phyloP scores from a whole-genome alignment of 2,113 vertebrate genomes.

The Oncorhynchus clarkii region DNA sequence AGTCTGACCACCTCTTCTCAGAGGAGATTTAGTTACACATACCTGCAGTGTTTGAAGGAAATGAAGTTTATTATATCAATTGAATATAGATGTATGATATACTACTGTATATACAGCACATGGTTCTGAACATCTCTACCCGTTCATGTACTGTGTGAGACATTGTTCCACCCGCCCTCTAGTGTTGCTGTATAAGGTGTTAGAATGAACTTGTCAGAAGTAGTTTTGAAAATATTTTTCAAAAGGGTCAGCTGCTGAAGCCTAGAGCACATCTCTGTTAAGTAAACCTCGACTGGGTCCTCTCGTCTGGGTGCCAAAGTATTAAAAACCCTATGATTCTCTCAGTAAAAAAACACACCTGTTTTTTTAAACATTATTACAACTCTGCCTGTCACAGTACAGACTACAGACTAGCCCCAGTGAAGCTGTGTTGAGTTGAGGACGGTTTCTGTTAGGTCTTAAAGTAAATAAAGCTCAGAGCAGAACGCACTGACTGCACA shows the following conservation, averaged over 20 bases:
- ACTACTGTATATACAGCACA: too few species aligned
- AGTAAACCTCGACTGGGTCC: not conserved
- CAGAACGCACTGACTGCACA: not conserved
- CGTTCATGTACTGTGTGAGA: not conserved
- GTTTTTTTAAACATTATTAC: not conserved
- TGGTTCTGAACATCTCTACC: too few species aligned
- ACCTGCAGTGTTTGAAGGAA: too few species aligned
- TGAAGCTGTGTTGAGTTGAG: conserved; percentile 1
- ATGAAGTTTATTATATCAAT: too few species aligned
- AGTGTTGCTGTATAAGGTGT: not conserved
- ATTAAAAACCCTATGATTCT: not conserved
- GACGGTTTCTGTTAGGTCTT: not conserved
- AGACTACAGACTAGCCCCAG: not conserved
- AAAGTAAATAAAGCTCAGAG: not conserved
- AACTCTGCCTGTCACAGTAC: not conserved
- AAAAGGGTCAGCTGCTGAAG: not conserved
- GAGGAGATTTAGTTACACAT: not conserved
- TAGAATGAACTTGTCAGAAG: not conserved
- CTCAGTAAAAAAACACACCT: not conserved
- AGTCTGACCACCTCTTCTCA: not conserved
- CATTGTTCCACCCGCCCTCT: not conserved
- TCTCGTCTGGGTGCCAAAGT: not conserved
- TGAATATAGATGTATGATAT: too few species aligned
- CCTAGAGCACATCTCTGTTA: not conserved
- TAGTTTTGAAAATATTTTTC: not conserved